Evolutionary conservation across 2,888 invertebrate genomes (phyloP).

Genomic region (Synergus itoensis): DNA sequence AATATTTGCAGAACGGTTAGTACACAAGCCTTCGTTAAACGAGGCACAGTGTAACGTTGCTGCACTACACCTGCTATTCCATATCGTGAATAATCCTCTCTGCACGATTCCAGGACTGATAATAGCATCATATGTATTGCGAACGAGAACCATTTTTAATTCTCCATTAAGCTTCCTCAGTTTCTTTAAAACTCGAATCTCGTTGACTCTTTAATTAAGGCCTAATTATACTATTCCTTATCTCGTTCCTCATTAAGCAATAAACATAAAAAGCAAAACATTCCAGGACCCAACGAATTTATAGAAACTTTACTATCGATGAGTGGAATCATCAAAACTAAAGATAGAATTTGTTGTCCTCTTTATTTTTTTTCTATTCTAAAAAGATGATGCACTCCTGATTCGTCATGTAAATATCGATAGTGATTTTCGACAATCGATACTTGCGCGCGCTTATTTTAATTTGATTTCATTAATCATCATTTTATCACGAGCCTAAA

Average conservation of each 20-base stretch:
- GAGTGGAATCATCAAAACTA: background rate
- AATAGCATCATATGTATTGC: slow-evolving; percentile 5
- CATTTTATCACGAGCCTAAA: no score
- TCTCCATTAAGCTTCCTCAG: background rate
- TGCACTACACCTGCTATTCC: slow-evolving; percentile 32
- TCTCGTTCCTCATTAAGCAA: background rate
- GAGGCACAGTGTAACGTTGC: slow-evolving; percentile 17
- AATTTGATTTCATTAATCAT: no score
- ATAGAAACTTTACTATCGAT: no score
- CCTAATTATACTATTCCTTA: background rate
- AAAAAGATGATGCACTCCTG: no score
- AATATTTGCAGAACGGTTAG: slow-evolving; percentile 63
- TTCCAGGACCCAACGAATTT: no score
- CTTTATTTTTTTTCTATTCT: no score
- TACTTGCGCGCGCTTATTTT: no score
- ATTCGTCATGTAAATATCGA: no score
- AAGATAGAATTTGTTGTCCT: background rate
- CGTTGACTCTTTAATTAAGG: background rate
- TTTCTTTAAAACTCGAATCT: background rate
- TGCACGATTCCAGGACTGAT: slow-evolving; percentile 1
- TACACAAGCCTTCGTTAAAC: slow-evolving; percentile 46
- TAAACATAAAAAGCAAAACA: no score
- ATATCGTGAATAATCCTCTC: slow-evolving; percentile 18
- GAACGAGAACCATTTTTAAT: background rate
- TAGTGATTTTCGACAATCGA: no score